Evolutionary conservation across 2,113 vertebrate genomes (phyloP).

Genomic region (Alligator sinensis): DNA sequence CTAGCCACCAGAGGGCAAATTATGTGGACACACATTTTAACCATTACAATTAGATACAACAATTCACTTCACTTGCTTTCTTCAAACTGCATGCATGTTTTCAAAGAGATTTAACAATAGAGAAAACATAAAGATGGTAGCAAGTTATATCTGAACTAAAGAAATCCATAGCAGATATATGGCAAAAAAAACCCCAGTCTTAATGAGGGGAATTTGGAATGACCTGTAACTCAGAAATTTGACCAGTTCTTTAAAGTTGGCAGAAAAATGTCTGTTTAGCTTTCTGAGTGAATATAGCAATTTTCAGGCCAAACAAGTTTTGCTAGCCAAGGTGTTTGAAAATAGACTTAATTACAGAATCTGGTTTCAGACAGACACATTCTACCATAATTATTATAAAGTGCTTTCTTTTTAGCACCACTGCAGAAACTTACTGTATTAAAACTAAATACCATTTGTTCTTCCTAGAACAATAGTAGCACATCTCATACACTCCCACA

Average conservation of each 20-base stretch:
- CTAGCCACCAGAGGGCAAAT: neutral
- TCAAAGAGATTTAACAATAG: neutral
- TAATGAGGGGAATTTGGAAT: constrained; percentile 7
- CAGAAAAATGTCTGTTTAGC: constrained; percentile 19
- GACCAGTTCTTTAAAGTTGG: neutral
- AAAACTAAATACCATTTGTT: neutral
- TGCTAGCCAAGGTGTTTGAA: constrained; percentile 4
- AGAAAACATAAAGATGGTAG: neutral
- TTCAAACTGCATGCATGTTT: neutral
- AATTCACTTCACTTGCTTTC: constrained; percentile 18
- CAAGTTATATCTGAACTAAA: neutral
- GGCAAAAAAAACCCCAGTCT: neutral
- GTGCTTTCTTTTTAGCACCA: neutral
- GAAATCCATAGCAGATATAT: neutral
- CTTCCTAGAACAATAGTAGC: neutral
- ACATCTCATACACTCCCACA: neutral
- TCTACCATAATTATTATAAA: neutral
- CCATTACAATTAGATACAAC: constrained; percentile 10
- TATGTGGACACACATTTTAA: neutral
- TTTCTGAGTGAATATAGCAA: neutral
- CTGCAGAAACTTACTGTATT: neutral
- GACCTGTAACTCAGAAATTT: constrained; percentile 14
- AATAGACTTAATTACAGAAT: neutral
- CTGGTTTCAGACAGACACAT: constrained; percentile 34
- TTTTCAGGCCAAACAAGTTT: constrained; percentile 17